Conservation (phyloP, 2,797 vertebrate species). For the Adrianichthys oophorus region DNA sequence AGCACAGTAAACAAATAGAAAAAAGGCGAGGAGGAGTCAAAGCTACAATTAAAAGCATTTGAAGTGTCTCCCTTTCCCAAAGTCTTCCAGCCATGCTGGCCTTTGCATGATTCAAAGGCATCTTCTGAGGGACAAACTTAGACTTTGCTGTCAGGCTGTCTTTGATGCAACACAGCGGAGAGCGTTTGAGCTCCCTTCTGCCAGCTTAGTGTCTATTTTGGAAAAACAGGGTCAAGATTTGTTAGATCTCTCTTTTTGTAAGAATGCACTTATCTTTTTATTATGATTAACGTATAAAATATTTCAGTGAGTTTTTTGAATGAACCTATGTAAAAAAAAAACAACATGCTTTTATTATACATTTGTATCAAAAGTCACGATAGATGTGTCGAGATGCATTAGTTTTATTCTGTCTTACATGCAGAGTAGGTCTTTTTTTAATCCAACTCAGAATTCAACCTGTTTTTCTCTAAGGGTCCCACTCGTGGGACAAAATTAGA, state of each 20-base stretch:
- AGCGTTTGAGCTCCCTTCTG: slow-evolving; percentile 28
- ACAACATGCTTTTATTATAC: too few species aligned
- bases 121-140: slow-evolving; percentile 47
- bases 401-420: too few species aligned
- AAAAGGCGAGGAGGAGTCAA: slow-evolving; percentile 45
- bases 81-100: slow-evolving; percentile 50
- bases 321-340: neutral
- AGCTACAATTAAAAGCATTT: slow-evolving; percentile 72
- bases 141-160: slow-evolving; percentile 57
- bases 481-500: too few species aligned
- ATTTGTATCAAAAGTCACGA: too few species aligned
- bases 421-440: too few species aligned
- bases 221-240: slow-evolving; percentile 12
- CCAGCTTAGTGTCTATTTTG: slow-evolving; percentile 23
- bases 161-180: slow-evolving; percentile 72
- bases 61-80: slow-evolving; percentile 59
- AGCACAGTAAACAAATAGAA: slow-evolving; percentile 67
- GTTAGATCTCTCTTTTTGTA: neutral
- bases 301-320: neutral
- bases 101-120: slow-evolving; percentile 47
- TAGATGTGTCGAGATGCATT: too few species aligned
- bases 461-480: too few species aligned
- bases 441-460: too few species aligned
- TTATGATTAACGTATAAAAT: neutral
- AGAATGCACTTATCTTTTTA: neutral